phyloP scores from a whole-genome alignment of 2,113 vertebrate species.

The Promerops cafer region DNA sequence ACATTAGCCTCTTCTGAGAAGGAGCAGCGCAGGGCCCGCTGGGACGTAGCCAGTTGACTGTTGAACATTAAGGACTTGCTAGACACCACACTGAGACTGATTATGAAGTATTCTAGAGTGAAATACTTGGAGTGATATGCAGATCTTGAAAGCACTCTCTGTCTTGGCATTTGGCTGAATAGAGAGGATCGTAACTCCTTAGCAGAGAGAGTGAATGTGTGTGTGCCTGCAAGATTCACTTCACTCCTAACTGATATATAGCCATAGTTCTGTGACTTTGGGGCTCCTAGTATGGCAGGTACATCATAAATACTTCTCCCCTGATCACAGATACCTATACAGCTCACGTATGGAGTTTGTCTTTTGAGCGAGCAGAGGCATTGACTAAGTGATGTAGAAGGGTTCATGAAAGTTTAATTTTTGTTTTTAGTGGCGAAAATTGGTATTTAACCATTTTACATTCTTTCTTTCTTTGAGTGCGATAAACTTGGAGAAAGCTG shows the following conservation, averaged over 20 bases:
- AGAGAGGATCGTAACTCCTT: neutral
- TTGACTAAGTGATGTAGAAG: neutral
- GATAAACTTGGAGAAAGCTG: neutral
- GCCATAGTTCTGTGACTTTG: neutral
- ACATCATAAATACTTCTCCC: neutral
- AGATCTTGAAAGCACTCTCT: neutral
- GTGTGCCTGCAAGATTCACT: neutral
- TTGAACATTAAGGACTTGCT: neutral
- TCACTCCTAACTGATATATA: neutral
- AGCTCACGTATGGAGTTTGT: neutral
- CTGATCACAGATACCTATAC: neutral
- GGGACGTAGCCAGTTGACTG: neutral
- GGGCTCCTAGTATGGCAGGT: neutral
- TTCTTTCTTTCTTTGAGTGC: neutral
- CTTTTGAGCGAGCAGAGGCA: neutral
- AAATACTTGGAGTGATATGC: neutral
- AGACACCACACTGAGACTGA: neutral
- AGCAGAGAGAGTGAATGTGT: neutral
- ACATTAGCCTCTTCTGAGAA: neutral
- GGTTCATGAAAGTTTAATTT: neutral
- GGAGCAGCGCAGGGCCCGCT: rapidly evolving
- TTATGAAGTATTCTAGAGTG: neutral
- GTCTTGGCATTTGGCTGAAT: neutral
- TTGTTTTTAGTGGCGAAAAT: neutral
- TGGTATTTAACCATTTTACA: neutral